phyloP scores from a whole-genome alignment of 2,888 invertebrate species.

The Mantis religiosa region DNA sequence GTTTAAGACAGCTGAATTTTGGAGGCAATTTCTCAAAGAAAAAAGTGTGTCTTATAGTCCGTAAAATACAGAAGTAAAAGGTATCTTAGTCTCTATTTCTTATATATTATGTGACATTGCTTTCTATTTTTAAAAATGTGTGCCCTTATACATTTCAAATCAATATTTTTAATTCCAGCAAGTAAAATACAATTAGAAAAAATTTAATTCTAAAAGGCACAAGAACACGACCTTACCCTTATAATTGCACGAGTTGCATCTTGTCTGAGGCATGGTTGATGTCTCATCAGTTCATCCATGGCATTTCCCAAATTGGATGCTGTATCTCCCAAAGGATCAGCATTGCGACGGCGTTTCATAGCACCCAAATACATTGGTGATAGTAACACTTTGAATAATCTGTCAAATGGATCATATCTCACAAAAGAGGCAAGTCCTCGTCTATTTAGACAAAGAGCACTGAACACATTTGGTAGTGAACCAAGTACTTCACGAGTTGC shows the following conservation, averaged over 20 bases:
- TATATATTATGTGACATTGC: too few species aligned
- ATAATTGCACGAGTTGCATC: slow-evolving; percentile 78
- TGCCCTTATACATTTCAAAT: too few species aligned
- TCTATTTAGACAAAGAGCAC: slow-evolving; percentile 78
- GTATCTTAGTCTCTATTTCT: too few species aligned
- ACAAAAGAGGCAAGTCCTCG: slow-evolving; percentile 76
- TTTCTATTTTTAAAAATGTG: too few species aligned
- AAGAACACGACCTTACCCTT: slow-evolving; percentile 46
- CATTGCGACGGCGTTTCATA: slow-evolving; percentile 75
- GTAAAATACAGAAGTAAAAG: too few species aligned
- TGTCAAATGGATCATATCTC: slow-evolving; percentile 74
- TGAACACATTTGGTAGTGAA: slow-evolving; percentile 83
- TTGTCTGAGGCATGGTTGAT: slow-evolving; percentile 75
- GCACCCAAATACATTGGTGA: slow-evolving; percentile 80
- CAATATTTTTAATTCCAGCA: too few species aligned
- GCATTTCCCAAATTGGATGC: slow-evolving; percentile 81
- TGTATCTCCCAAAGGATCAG: slow-evolving; percentile 74
- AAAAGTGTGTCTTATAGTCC: too few species aligned
- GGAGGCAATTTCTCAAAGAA: too few species aligned
- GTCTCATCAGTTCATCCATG: slow-evolving; percentile 86
- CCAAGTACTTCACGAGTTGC: slow-evolving; percentile 71
- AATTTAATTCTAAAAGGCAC: too few species aligned
- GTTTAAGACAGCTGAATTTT: too few species aligned
- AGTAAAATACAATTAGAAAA: too few species aligned
- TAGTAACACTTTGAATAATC: slow-evolving; percentile 72